phyloP scores from a whole-genome alignment of 1,140 invertebrate species.

The Drosophila repletoides region DNA sequence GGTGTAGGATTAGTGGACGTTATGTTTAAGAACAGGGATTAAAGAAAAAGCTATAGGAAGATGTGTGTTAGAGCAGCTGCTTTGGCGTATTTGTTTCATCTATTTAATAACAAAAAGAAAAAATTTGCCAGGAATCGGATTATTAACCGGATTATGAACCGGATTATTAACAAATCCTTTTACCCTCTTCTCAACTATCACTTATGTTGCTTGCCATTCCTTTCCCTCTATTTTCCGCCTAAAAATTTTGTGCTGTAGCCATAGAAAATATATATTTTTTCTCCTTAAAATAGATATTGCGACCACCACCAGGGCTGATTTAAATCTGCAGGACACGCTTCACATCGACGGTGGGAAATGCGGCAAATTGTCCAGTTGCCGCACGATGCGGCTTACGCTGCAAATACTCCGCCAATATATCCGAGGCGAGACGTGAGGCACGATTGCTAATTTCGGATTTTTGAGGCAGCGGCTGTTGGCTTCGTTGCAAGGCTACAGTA shows the following conservation, averaged over 20 bases:
- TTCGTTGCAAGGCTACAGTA: constrained; percentile 61
- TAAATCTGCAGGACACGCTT: constrained; percentile 73
- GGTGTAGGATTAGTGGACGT: constrained; percentile 12
- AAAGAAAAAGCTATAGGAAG: not conserved
- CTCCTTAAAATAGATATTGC: constrained; percentile 55
- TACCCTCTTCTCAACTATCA: too few relatives aligned
- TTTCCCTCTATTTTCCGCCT: not conserved
- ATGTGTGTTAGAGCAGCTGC: not conserved
- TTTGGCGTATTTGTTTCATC: too few relatives aligned
- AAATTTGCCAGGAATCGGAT: too few relatives aligned
- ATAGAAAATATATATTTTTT: too few relatives aligned
- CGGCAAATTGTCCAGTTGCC: constrained; percentile 65
- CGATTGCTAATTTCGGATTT: constrained; percentile 63
- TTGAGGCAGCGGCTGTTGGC: constrained; percentile 57
- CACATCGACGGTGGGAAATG: constrained; percentile 80
- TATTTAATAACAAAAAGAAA: too few relatives aligned
- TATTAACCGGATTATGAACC: too few relatives aligned
- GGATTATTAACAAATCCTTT: too few relatives aligned
- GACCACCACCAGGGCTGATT: constrained; percentile 10
- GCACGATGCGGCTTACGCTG: constrained; percentile 79
- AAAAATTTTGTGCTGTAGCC: constrained; percentile 48
- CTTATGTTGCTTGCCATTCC: not conserved
- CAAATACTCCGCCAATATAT: constrained; percentile 76
- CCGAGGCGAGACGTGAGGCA: constrained; percentile 69
- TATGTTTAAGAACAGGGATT: not conserved